Evolutionary conservation across 1,140 invertebrate species (phyloP).

Genomic region (Monochamus saltuarius): DNA sequence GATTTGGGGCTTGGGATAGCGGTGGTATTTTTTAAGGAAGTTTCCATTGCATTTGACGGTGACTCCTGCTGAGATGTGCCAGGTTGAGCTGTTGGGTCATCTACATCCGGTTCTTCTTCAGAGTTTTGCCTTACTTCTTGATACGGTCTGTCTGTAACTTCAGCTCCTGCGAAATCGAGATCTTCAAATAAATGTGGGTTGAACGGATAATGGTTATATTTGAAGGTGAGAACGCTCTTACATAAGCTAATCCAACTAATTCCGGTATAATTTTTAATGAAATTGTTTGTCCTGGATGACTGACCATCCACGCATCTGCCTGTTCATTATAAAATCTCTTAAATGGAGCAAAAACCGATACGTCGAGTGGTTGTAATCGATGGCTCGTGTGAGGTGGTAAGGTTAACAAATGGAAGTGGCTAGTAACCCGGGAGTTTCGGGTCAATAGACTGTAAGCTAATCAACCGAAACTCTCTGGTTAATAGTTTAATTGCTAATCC

Average conservation of each 20-base stretch:
- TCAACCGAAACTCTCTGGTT: no score
- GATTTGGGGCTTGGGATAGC: background rate
- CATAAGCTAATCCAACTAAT: slow-evolving; percentile 22
- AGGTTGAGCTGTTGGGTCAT: slow-evolving; percentile 15
- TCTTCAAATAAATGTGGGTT: slow-evolving; percentile 26
- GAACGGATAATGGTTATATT: slow-evolving; percentile 21
- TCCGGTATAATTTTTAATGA: slow-evolving; percentile 17
- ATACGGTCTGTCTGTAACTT: slow-evolving; percentile 19
- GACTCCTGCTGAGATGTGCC: slow-evolving; percentile 9
- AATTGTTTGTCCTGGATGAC: slow-evolving; percentile 20
- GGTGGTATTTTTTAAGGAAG: background rate
- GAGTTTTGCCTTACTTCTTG: slow-evolving; percentile 16
- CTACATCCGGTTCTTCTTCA: slow-evolving; percentile 21
- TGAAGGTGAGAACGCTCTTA: slow-evolving; percentile 23
- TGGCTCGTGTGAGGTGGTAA: slow-evolving; percentile 44
- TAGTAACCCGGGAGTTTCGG: no score
- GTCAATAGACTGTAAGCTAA: no score
- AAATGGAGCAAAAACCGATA: slow-evolving; percentile 45
- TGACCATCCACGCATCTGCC: background rate
- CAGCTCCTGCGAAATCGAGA: slow-evolving; percentile 17
- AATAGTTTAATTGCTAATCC: no score
- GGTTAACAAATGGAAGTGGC: slow-evolving; percentile 31
- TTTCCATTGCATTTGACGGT: slow-evolving; percentile 7
- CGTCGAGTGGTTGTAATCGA: slow-evolving; percentile 49
- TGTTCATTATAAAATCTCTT: slow-evolving; percentile 31